Evolutionary conservation across 37 sponge, comb jelly and placozoan species (phyloP).

Genomic region (Halisarca cf. caerulea): DNA sequence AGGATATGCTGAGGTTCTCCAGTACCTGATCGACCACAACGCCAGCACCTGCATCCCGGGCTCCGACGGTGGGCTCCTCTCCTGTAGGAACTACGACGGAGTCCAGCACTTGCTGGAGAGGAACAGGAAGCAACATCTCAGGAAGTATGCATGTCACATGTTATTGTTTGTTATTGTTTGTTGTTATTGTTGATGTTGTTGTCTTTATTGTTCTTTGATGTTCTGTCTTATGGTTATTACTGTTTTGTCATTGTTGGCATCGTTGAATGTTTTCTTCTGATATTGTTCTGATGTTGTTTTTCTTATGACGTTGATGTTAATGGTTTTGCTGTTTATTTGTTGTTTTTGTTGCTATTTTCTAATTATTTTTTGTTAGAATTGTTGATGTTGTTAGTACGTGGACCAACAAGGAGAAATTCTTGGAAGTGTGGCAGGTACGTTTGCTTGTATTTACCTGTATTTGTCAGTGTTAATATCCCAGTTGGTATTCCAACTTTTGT

Average conservation of each 20-base stretch:
- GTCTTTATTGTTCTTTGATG: no score
- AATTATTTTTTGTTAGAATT: neutral
- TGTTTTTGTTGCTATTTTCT: no score
- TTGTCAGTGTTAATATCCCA: neutral
- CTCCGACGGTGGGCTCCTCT: slow-evolving; percentile 44
- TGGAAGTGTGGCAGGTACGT: slow-evolving; percentile 19
- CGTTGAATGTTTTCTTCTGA: no score
- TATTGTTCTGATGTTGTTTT: no score
- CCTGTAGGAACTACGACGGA: slow-evolving; percentile 42
- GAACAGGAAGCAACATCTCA: slow-evolving; percentile 23
- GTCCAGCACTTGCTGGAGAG: slow-evolving; percentile 61
- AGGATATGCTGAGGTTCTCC: slow-evolving; percentile 3
- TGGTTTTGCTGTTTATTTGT: no score
- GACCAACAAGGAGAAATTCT: neutral
- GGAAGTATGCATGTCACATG: neutral
- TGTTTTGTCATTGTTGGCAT: no score
- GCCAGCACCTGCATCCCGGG: slow-evolving; percentile 66
- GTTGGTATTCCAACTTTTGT: no score
- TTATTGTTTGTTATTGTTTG: no score
- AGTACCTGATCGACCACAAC: slow-evolving; percentile 54
- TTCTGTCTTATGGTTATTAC: no score
- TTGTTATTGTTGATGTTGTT: neutral
- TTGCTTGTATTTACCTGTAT: neutral
- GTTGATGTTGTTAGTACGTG: neutral
- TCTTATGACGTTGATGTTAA: no score